These are phyloP conservation scores for Hymenopus coronatus DNA, from an alignment of 2,888 invertebrate species.

Conservation along the genomic window DNA sequence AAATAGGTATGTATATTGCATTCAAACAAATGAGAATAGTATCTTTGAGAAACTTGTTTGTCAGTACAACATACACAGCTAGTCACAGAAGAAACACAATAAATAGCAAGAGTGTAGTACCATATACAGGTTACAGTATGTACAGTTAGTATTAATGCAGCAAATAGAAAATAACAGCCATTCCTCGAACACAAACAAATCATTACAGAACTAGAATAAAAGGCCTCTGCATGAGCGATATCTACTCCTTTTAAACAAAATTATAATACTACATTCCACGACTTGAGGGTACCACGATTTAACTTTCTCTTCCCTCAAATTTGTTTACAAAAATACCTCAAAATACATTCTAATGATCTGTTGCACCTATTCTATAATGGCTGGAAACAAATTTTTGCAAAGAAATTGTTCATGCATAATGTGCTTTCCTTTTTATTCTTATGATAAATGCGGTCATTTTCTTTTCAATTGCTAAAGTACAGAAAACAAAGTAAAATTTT, in stretches of 20 bases:
- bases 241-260: neutral
- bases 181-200: neutral
- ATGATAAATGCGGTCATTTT: neutral
- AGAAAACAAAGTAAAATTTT: neutral
- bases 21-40: neutral
- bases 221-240: neutral
- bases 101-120: neutral
- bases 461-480: neutral
- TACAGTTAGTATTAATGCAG: neutral
- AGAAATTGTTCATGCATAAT: neutral
- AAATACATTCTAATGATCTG: neutral
- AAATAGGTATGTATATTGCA: neutral
- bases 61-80: neutral
- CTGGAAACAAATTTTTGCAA: neutral
- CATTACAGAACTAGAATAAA: neutral
- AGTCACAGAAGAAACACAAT: neutral
- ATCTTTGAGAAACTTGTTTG: neutral
- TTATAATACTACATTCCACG: neutral
- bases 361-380: neutral
- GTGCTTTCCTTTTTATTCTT: neutral
- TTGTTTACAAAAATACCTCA: neutral
- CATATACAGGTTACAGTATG: neutral
- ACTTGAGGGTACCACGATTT: neutral
- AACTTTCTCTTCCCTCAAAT: neutral
- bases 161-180: neutral